phyloP scores from a whole-genome alignment of 2,888 invertebrate genomes.

The Apamea anceps region DNA sequence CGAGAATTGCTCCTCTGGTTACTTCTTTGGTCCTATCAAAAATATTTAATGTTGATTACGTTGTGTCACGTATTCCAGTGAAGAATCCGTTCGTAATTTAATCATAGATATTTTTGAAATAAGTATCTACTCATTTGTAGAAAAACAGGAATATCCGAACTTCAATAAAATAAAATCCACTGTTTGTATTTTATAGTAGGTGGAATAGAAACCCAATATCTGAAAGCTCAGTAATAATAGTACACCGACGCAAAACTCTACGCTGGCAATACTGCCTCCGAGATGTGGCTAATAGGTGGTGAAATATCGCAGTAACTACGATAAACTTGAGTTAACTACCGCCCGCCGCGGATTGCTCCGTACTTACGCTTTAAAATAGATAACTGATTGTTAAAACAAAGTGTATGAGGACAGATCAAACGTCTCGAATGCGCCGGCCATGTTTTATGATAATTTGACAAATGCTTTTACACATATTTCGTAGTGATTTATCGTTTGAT shows the following conservation, averaged over 20 bases:
- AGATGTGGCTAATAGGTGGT: constrained; percentile 53
- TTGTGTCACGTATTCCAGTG: background rate
- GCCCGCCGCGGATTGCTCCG: constrained; percentile 44
- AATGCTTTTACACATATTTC: constrained; percentile 52
- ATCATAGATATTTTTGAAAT: background rate
- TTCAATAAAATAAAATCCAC: background rate
- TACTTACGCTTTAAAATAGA: constrained; percentile 63
- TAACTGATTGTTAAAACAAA: constrained; percentile 63
- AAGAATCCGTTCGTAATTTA: background rate
- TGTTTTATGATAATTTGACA: constrained; percentile 64
- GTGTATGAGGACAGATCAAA: constrained; percentile 66
- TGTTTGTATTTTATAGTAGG: background rate
- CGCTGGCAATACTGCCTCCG: constrained; percentile 52
- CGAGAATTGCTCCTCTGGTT: background rate
- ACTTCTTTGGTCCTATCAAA: background rate
- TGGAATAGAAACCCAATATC: constrained; percentile 24
- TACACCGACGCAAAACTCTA: constrained; percentile 22
- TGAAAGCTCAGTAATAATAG: constrained; percentile 8
- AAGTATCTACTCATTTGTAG: background rate
- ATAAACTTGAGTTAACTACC: constrained; percentile 65
- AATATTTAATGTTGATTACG: background rate
- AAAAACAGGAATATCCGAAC: background rate
- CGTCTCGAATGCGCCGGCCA: constrained; percentile 43
- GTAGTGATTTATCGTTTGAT: constrained; percentile 38
- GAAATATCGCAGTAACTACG: constrained; percentile 57